A percentile compares a stretch with the other conserved stretches of the same genome.
Conservation (phyloP, 2,113 vertebrate species). For the Gracilinanus agilis region DNA sequence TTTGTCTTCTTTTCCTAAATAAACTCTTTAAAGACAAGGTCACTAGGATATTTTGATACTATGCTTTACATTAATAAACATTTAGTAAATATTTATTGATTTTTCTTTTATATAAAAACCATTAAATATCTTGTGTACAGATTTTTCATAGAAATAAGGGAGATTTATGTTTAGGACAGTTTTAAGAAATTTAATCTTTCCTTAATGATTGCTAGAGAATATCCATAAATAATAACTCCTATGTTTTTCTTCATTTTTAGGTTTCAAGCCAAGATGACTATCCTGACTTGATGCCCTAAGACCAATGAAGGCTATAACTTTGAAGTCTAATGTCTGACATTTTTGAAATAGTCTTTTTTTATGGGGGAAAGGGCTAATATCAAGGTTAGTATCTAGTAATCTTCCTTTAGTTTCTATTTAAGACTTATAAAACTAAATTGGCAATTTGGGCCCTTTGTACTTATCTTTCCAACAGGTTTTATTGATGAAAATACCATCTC, state of each 20-base stretch:
- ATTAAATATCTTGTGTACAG: neutral
- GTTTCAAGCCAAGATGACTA: conserved; percentile 57
- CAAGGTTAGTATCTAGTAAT: conserved; percentile 66
- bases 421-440: rapidly evolving
- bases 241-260: conserved; percentile 65
- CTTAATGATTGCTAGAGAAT: neutral
- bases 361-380: neutral
- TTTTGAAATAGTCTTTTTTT: conserved; percentile 40
- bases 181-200: neutral
- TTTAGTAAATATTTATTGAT: neutral
- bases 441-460: neutral
- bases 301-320: conserved; percentile 34
- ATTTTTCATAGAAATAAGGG: neutral
- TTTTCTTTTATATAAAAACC: neutral
- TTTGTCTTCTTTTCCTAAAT: neutral
- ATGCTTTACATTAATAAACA: neutral
- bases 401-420: neutral
- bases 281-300: conserved; percentile 44
- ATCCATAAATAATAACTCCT: neutral
- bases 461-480: neutral
- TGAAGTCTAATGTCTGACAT: conserved; percentile 51
- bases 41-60: neutral
- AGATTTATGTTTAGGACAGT: neutral
- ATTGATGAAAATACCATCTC: neutral
- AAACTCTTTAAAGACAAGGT: neutral